Evolutionary conservation across 2,113 vertebrate genomes (phyloP), one percentile per base, ranked within the genome.

Genomic region (Mirza zaza): DNA sequence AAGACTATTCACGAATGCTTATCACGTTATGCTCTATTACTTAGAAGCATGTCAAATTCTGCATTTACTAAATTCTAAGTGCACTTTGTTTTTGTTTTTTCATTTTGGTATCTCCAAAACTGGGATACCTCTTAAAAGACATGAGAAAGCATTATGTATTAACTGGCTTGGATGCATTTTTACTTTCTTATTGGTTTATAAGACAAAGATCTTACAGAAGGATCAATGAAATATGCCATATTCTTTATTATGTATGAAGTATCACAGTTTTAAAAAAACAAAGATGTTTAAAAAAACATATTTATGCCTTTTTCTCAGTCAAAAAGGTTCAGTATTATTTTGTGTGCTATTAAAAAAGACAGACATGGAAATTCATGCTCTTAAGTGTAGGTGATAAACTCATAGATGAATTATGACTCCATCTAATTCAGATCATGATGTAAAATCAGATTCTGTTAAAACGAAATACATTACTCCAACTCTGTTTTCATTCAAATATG

Each of bases 181-280:
- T 73, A 57, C 70, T 87, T 91, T 68, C 80, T 39, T 55, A 21
- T 7, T 77, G 45, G 39, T 13, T 81, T 70, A 79, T 45, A 86
- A 94, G 57, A 68, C 23, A 80, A 90, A 80, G 42, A 20, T 75
- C 48, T 55, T 90, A 36, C 36, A 71, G 70, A 67, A 83, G 80
- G 52, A 0, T 70, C 42, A 15, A 34, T 57, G 65, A 88, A 91
- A 63, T 82, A 68, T 0, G 9, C 14, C 25, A 52, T 32, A 67
- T 67, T 65, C 32, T 65, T 59, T 61, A 80, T 75, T 65, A 94
- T 55, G 32, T 86, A 71, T 71, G 25, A 55, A 55, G 42, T 34
- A 50, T 34, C 39, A 61, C 68, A 92, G 59, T 48, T 92, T 81
- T 68, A 68, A 96, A 61, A 95, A 75, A 93, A 45, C 50, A 95